phyloP scores from a whole-genome alignment of 2,888 invertebrate genomes.

The Andrena flavipes region DNA sequence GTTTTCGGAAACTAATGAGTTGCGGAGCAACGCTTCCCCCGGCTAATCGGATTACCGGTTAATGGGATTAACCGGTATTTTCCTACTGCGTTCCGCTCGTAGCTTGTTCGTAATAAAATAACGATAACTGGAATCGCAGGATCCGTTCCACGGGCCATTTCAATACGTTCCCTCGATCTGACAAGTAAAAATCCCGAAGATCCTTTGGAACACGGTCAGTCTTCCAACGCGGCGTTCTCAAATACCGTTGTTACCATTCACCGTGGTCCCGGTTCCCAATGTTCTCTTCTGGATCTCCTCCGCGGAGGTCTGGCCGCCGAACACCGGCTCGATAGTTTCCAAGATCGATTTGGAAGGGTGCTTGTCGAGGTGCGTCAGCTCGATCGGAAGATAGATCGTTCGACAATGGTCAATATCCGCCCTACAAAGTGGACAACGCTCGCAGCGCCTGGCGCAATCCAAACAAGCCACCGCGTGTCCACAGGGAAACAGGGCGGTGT shows the following conservation, averaged over 20 bases:
- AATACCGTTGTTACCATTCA: constrained; percentile 73
- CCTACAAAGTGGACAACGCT: constrained; percentile 91
- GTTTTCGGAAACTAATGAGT: no score
- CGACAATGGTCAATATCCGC: constrained; percentile 89
- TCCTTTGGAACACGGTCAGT: constrained; percentile 69
- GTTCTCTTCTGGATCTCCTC: constrained; percentile 76
- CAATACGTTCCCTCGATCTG: constrained; percentile 72
- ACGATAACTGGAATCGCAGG: not conserved
- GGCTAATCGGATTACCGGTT: no score
- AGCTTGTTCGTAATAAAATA: no score
- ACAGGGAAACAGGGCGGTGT: constrained; percentile 94
- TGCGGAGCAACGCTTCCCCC: no score
- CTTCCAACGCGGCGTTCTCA: constrained; percentile 74
- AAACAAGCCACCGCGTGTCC: constrained; percentile 94
- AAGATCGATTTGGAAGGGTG: constrained; percentile 75
- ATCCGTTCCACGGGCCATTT: constrained; percentile 14
- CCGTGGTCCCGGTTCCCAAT: constrained; percentile 67
- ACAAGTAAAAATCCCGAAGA: constrained; percentile 78
- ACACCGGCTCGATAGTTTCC: constrained; percentile 69
- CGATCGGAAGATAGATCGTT: constrained; percentile 90
- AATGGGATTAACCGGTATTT: no score
- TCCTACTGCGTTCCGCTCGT: no score
- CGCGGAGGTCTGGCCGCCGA: constrained; percentile 64
- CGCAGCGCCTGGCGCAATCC: constrained; percentile 90
- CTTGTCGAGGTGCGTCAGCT: constrained; percentile 85